Evolutionary conservation across 2,888 invertebrate genomes (phyloP).

Genomic region (Drosophila borborema): DNA sequence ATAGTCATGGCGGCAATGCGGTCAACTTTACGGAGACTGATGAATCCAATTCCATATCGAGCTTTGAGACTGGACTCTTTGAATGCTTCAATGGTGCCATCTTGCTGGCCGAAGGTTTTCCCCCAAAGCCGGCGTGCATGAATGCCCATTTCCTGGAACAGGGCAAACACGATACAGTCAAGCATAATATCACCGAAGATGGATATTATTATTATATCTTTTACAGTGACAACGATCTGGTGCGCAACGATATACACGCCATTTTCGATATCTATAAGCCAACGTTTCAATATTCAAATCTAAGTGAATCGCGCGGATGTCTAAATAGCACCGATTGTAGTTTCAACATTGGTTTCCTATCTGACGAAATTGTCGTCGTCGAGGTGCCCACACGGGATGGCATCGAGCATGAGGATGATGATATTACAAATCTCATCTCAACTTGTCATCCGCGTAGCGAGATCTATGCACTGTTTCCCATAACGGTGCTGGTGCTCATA

Average conservation of each 20-base stretch:
- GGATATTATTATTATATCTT: conserved; percentile 96
- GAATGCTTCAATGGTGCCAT: conserved; percentile 92
- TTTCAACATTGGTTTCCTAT: conserved; percentile 90
- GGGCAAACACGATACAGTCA: conserved; percentile 88
- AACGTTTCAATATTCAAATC: conserved; percentile 90
- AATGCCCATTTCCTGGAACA: conserved; percentile 89
- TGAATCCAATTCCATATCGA: conserved; percentile 90
- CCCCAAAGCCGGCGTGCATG: conserved; percentile 89
- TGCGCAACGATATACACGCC: conserved; percentile 92
- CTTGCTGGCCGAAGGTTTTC: conserved; percentile 90
- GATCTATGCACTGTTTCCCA: conserved; percentile 92
- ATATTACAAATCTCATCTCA: conserved; percentile 90
- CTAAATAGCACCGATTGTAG: conserved; percentile 91
- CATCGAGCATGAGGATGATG: conserved; percentile 91
- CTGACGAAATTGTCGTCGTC: conserved; percentile 92
- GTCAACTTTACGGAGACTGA: conserved; percentile 87
- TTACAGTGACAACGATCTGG: conserved; percentile 93
- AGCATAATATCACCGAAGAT: conserved; percentile 90
- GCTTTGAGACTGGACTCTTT: conserved; percentile 92
- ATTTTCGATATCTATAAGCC: conserved; percentile 94
- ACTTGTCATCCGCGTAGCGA: conserved; percentile 92
- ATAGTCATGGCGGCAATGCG: conserved; percentile 91
- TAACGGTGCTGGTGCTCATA: conserved; percentile 90
- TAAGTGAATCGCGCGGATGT: conserved; percentile 87
- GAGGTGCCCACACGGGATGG: conserved; percentile 94